Evolutionary conservation across 1,140 invertebrate species (phyloP).

Genomic region (Sarcophaga peregrina): DNA sequence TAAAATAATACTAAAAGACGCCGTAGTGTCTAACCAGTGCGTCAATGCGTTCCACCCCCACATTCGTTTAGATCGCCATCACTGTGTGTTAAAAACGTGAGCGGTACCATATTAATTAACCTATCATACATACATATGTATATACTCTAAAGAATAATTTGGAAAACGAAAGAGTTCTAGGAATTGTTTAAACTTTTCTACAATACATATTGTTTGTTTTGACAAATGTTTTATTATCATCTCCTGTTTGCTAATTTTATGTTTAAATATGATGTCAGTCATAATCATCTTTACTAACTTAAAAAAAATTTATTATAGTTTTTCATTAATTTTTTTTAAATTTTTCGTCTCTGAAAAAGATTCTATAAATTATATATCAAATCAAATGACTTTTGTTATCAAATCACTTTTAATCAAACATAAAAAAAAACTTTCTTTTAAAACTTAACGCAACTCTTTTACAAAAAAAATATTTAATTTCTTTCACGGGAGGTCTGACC

Average conservation of each 20-base stretch:
- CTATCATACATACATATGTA: too few species aligned
- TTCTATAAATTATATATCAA: neutral
- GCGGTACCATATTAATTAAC: neutral
- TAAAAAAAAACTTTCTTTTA: constrained; percentile 1
- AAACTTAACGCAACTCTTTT: neutral
- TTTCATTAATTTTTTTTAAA: neutral
- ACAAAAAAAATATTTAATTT: neutral
- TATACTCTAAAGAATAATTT: too few species aligned
- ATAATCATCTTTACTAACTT: neutral
- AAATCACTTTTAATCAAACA: neutral
- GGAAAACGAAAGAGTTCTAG: neutral
- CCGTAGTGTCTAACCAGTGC: constrained; percentile 30
- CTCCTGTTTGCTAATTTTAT: neutral
- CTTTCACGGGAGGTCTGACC: neutral
- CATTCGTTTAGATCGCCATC: neutral
- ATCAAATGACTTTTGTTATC: neutral
- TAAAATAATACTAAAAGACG: constrained; percentile 16
- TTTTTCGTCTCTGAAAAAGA: neutral
- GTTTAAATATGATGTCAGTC: constrained; percentile 14
- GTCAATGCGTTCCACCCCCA: constrained; percentile 32
- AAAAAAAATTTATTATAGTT: constrained; percentile 12
- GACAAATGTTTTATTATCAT: constrained; percentile 6
- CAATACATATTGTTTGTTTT: neutral
- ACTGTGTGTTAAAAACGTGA: neutral
- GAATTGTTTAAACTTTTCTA: neutral